Evolutionary conservation across 2,888 invertebrate species (phyloP), one percentile per base, ranked within the genome.

Genomic region (Ypsolopha sequella): DNA sequence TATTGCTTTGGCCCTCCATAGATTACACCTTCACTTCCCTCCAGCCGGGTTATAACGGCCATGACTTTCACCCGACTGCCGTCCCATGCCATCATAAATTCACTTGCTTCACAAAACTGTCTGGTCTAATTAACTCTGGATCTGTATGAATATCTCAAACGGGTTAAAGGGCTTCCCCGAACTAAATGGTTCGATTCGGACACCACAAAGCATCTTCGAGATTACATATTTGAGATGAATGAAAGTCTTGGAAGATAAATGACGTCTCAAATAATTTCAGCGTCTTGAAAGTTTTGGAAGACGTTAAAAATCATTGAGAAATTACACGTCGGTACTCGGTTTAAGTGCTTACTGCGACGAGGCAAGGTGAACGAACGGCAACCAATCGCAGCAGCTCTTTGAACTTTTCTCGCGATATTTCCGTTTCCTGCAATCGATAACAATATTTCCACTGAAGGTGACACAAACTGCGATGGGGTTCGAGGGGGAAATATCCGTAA

Each of bases 51-150:
- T 66, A 63, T 66, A 63, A 61, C 61, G 63, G 60, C 68, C 66
- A 64, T 73, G 75, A 72, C 71, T 76, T 70, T 70, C 63, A 64
- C 60, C 62, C 64, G 66, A 65, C 66, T 36, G 66, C 63, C 67
- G 53, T 57, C 68, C 54, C 68, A 57, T 58, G 66, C 54, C 68
- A 57, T 58, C 70, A 68, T 76, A 76, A 76, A 76, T 76, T 68
- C 64, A 56, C 59, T 56, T 58, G 64, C 66, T 66, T 60, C 59
- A 66, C 71, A 74, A 71, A 72, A 73, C 69, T 66, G 62, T 66
- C 66, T 63, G 60, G 62, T 62, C 73, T 76, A 78, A 80, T 79
- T 77, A 79, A 74, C 69, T 69, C 62, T 73, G 71, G 64, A 66
- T 73, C 73, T 73, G 72, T 69, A 61, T 72, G 70, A 73, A 75